A percentile compares a stretch with the other conserved stretches of the same genome.
phyloP scores from a whole-genome alignment of 2,888 invertebrate species.

The Amaurobius ferox region DNA sequence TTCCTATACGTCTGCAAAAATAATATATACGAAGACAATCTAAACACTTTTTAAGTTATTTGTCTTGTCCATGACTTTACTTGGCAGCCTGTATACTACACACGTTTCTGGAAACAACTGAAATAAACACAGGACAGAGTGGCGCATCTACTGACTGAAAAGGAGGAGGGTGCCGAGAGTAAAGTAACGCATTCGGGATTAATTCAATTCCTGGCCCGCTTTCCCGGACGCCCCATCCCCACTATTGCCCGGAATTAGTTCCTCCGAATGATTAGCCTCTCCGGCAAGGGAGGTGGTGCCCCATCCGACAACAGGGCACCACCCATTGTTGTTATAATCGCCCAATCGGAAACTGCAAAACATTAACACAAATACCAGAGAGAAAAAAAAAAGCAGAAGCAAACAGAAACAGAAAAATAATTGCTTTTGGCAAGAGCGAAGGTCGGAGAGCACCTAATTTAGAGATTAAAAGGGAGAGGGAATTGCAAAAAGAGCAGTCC shows the following conservation, averaged over 20 bases:
- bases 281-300: neutral
- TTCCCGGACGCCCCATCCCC: too few species aligned
- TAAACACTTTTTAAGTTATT: too few species aligned
- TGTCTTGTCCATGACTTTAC: too few species aligned
- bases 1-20: too few species aligned
- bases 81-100: too few species aligned
- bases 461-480: too few species aligned
- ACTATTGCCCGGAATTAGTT: slow-evolving; percentile 34
- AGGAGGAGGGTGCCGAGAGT: neutral
- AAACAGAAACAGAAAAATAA: slow-evolving; percentile 49
- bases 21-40: too few species aligned
- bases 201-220: neutral
- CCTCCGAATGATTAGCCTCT: slow-evolving; percentile 57
- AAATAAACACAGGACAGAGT: too few species aligned
- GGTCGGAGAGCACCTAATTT: too few species aligned
- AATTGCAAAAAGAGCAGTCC: too few species aligned
- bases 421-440: slow-evolving; percentile 31
- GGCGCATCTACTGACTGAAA: too few species aligned
- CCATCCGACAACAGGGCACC: neutral
- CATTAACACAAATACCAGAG: slow-evolving; percentile 9
- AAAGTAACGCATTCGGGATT: neutral
- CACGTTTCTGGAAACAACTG: too few species aligned
- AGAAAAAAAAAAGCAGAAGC: slow-evolving; percentile 16
- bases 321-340: slow-evolving; percentile 1
- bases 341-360: slow-evolving; percentile 44